Conservation (phyloP, 2,113 vertebrate species). For the Megaptera novaeangliae region DNA sequence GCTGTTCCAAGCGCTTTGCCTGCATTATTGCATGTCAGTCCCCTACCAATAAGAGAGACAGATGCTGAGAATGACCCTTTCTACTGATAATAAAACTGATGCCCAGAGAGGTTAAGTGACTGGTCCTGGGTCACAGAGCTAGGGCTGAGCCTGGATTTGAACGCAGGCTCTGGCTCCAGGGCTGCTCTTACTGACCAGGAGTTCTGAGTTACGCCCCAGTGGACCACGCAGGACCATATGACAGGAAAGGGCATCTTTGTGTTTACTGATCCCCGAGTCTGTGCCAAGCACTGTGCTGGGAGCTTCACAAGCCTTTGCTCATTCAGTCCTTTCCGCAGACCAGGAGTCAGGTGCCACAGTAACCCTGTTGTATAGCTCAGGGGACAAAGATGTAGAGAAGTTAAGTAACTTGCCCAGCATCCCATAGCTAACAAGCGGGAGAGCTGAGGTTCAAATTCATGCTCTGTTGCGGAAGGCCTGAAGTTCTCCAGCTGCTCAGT, state of each 20-base stretch:
- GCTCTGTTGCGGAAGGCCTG: background rate
- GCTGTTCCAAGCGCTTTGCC: background rate
- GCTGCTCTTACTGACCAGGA: background rate
- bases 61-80: background rate
- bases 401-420: background rate
- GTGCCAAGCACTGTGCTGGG: background rate
- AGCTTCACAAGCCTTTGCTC: background rate
- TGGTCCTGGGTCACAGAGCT: background rate
- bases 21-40: fast-evolving
- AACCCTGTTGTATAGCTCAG: background rate
- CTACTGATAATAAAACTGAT: background rate
- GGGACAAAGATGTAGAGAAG: background rate
- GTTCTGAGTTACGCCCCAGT: background rate
- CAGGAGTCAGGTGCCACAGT: too few relatives aligned
- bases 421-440: background rate
- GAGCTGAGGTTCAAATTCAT: background rate
- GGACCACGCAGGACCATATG: fast-evolving
- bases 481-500: background rate
- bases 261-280: background rate
- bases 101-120: background rate
- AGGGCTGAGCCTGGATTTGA: background rate
- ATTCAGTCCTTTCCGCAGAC: background rate
- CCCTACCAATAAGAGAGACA: background rate
- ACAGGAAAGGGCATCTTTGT: fast-evolving
- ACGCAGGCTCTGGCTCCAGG: background rate